Percentiles rank a stretch among this genome's conserved stretches.
These are phyloP conservation scores for Galemys pyrenaicus DNA, from an alignment of 2,113 vertebrate species.

Conservation along the genomic window DNA sequence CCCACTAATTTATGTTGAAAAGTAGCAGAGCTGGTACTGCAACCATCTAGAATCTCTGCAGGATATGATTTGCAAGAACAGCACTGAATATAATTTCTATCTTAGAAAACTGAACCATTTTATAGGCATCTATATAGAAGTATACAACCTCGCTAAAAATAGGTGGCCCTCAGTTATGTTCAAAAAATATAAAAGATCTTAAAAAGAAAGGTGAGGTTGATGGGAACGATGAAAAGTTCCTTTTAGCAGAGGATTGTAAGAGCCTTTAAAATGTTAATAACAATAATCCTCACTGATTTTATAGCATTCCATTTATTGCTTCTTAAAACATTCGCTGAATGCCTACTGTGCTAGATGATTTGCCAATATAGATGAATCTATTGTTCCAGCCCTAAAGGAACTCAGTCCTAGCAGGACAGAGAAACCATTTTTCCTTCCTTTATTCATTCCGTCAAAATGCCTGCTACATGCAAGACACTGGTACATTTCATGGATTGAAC, in stretches of 20 bases:
- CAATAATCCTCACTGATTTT: constrained; percentile 61
- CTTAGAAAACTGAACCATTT: constrained; percentile 41
- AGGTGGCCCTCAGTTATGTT: constrained; percentile 18
- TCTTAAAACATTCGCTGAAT: constrained; percentile 48
- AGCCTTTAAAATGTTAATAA: constrained; percentile 58
- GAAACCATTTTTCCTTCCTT: constrained; percentile 23
- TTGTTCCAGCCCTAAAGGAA: constrained; percentile 13
- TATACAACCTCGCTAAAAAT: constrained; percentile 22
- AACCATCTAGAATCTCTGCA: neutral
- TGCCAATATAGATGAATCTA: neutral
- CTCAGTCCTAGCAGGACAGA: neutral
- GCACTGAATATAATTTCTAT: constrained; percentile 49
- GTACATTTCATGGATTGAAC: neutral
- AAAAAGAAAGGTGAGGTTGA: constrained; percentile 31
- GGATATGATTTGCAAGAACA: constrained; percentile 26
- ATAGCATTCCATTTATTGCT: constrained; percentile 58
- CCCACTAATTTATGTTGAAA: neutral
- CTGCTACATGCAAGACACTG: neutral
- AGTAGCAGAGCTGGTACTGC: neutral
- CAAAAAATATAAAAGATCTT: constrained; percentile 20
- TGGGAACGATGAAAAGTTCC: constrained; percentile 2
- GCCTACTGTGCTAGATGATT: constrained; percentile 33
- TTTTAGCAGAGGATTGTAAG: neutral
- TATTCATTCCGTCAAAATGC: neutral
- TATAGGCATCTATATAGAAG: neutral